Conservation (phyloP, 2,888 invertebrate genomes). For the Brachypalpus laphriformis region DNA sequence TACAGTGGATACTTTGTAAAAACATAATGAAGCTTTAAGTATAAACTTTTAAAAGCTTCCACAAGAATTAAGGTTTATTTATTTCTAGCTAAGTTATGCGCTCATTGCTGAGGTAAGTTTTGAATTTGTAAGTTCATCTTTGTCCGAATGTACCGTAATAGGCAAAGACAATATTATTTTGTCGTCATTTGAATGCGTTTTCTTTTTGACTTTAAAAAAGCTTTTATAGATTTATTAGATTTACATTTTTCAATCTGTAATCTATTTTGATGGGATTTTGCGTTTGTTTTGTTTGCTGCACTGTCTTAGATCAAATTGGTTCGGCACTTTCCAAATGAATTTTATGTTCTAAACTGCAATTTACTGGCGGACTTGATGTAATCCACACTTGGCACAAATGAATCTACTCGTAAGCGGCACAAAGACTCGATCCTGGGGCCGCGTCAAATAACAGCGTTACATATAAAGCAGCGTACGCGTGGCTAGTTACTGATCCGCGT, state of each 20-base stretch:
- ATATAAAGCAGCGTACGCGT: no score
- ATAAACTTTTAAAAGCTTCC: background rate
- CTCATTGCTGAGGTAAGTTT: constrained; percentile 27
- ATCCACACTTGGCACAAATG: no score
- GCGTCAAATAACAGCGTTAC: no score
- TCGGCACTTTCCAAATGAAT: no score
- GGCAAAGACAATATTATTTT: background rate
- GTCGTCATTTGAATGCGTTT: constrained; percentile 1
- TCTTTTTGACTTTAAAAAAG: background rate
- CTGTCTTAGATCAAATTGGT: background rate
- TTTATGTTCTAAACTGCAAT: no score
- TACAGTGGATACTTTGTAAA: constrained; percentile 14
- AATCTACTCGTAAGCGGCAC: no score
- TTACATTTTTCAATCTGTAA: background rate
- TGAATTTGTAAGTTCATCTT: constrained; percentile 8
- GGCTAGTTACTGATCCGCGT: background rate
- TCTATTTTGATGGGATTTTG: background rate
- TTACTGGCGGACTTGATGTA: no score
- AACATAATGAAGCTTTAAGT: background rate
- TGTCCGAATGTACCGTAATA: constrained; percentile 9
- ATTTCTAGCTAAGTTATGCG: constrained; percentile 28
- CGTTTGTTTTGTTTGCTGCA: constrained; percentile 7
- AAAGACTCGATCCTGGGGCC: no score
- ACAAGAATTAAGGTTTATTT: constrained; percentile 22
- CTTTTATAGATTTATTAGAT: background rate